A percentile compares a stretch with the other conserved stretches of the same genome.
phyloP scores from a whole-genome alignment of 2,113 vertebrate species.

The Oreochromis niloticus region DNA sequence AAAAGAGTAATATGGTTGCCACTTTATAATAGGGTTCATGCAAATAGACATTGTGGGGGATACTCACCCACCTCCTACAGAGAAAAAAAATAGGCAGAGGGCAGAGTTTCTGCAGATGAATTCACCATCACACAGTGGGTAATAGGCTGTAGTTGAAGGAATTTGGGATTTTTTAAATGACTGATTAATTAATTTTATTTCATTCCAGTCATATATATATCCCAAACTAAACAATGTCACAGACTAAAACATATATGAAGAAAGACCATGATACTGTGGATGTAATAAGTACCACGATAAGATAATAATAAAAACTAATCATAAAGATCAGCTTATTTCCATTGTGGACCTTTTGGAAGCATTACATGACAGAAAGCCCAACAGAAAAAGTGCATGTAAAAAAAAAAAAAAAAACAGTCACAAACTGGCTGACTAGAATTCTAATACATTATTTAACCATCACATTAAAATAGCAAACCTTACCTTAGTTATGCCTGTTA shows the following conservation, averaged over 20 bases:
- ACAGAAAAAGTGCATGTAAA: not conserved
- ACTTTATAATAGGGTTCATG: not conserved
- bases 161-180: not conserved
- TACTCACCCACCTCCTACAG: not conserved
- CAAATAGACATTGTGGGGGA: not conserved
- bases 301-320: not conserved
- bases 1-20: not conserved
- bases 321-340: not conserved
- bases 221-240: not conserved
- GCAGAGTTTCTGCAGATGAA: not conserved
- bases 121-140: not conserved
- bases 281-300: not conserved
- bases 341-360: not conserved
- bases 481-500: not conserved
- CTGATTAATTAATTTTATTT: not conserved
- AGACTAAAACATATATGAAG: not conserved
- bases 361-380: not conserved
- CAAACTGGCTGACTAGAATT: not conserved
- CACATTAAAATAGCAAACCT: not conserved
- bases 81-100: not conserved
- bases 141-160: not conserved
- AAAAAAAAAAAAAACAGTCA: not conserved
- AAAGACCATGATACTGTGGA: not conserved
- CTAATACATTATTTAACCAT: not conserved
- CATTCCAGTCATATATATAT: not conserved